Conservation (phyloP, 2,888 invertebrate species). For the Xylocampa areola region DNA sequence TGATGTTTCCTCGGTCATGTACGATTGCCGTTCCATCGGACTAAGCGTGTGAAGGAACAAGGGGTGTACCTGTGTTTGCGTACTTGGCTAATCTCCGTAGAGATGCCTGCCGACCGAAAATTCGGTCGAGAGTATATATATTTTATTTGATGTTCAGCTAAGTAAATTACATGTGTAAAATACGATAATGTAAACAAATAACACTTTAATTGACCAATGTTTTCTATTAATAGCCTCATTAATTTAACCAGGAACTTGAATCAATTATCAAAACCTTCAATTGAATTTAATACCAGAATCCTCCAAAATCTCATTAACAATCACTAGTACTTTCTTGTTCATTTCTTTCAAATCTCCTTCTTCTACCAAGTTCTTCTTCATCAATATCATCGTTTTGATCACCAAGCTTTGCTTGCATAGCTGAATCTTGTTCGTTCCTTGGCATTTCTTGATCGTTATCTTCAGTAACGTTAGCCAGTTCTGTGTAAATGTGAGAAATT, state of each 20-base stretch:
- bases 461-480: conserved; percentile 79
- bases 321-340: conserved; percentile 65
- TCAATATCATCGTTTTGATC: conserved; percentile 71
- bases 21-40: too few relatives aligned
- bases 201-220: neutral
- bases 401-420: conserved; percentile 76
- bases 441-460: conserved; percentile 74
- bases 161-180: too few relatives aligned
- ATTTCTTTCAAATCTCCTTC: conserved; percentile 68
- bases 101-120: too few relatives aligned
- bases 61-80: too few relatives aligned
- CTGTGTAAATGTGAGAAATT: conserved; percentile 77
- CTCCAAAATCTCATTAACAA: conserved; percentile 73
- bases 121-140: too few relatives aligned
- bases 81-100: too few relatives aligned
- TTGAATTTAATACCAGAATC: conserved; percentile 59
- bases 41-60: too few relatives aligned
- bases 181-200: too few relatives aligned
- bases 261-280: conserved; percentile 7
- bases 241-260: neutral
- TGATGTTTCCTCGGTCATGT: too few relatives aligned
- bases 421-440: conserved; percentile 65
- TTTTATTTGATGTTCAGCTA: too few relatives aligned
- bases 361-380: conserved; percentile 71
- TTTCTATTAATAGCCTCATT: too few relatives aligned